Percentiles rank a stretch among this genome's conserved stretches.
These are phyloP conservation scores for Euproctis similis DNA, from an alignment of 2,888 invertebrate genomes.

Conservation along the genomic window DNA sequence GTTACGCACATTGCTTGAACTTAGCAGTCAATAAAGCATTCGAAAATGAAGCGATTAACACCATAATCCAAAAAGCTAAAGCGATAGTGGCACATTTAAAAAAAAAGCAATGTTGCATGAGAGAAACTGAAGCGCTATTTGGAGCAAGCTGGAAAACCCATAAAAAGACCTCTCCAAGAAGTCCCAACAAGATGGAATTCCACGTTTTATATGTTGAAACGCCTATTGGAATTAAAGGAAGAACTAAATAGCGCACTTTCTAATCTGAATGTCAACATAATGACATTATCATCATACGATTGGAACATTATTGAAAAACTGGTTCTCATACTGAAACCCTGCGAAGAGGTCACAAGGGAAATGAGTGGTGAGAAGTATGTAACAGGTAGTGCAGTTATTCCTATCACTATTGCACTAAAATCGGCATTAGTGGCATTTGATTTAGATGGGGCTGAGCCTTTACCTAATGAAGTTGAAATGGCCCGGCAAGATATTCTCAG, in stretches of 20 bases:
- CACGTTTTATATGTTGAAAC: not conserved
- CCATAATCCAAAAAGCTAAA: conserved; percentile 9
- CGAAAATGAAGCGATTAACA: too few relatives aligned
- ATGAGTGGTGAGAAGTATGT: conserved; percentile 5
- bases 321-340: not conserved
- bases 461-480: too few relatives aligned
- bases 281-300: not conserved
- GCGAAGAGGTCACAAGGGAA: conserved; percentile 4
- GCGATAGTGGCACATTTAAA: conserved; percentile 16
- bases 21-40: not conserved
- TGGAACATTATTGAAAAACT: not conserved
- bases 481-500: conserved; percentile 2
- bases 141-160: conserved; percentile 7
- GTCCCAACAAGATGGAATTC: not conserved
- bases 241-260: not conserved
- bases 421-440: conserved; percentile 1
- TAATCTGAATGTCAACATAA: not conserved
- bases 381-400: conserved; percentile 8
- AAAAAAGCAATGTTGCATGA: conserved; percentile 13
- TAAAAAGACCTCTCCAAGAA: conserved; percentile 2
- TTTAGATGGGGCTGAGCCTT: too few relatives aligned
- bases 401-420: not conserved
- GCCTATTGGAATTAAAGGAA: conserved; percentile 1
- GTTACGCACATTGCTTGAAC: not conserved
- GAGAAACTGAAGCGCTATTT: conserved; percentile 13